Base-by-base conservation (phyloP, 2,113 vertebrate species). In the Triplophysa siluroides region DNA sequence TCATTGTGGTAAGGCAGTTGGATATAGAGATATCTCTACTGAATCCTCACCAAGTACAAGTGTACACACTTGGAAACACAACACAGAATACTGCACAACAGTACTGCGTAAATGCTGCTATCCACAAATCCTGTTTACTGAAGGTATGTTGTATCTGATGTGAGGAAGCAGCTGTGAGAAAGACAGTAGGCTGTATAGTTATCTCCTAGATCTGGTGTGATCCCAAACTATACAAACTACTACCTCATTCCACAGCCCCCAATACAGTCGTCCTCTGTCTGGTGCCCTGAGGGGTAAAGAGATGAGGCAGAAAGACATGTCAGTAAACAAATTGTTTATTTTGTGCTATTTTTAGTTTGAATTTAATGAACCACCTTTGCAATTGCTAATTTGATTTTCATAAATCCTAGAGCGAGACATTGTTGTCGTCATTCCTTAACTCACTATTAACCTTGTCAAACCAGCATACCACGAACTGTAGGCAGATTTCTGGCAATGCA, bases 171-270 rank as follows among this genome's bases (percentile, higher is more conserved):
- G 88, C 93, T 89, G 94, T 93, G 91, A 91, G 96, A 95, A 97
- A 96, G 96, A 96, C 95, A 97, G 96, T 96, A 96, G 95, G 93
- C 92, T 96, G 95, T 96, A 96, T 96, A 97, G 95, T 96, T 96
- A 96, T 96, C 96, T 96, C 96, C 95, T 90, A 96, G 94, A 96
- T 95, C 95, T 95, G 95, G 92, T 97, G 91, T 96, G 95, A 96
- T 95, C 95, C 94, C 93, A 96, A 96, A 96, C 95, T 96, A 96
- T 96, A 96, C 95, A 97, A 97, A 95, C 95, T 96, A 97, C 95
- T 97, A 97, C 96, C 96, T 97, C 95, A 96, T 82, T 94, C 92
- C 94, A 94, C 92, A 94, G 91, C 87, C 81, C 81, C 90, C 86
- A 63, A 33, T 54, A 77, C 50, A 50, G 63, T 14, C 19, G 65